A percentile compares a stretch with the other conserved stretches of the same genome.
Evolutionary conservation across 2,797 vertebrate species (phyloP).

Genomic region (Parauchenoglanis ngamensis): DNA sequence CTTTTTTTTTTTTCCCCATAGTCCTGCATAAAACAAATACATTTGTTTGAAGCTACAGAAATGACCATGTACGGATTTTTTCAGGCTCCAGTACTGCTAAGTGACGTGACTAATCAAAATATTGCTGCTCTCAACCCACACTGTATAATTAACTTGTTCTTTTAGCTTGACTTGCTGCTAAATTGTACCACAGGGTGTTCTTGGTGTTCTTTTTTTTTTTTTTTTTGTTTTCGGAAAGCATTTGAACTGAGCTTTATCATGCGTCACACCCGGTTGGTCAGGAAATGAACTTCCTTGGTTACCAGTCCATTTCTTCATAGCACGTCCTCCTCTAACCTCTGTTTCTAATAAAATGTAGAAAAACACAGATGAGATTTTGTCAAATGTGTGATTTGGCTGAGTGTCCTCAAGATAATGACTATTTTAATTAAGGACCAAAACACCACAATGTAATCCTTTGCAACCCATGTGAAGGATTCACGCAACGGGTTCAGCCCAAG

Average conservation of each 20-base stretch:
- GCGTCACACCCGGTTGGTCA: conserved; percentile 43
- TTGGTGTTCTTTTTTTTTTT: neutral
- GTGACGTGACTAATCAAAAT: conserved; percentile 33
- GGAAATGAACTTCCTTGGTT: conserved; percentile 36
- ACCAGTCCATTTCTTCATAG: conserved; percentile 18
- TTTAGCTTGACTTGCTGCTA: conserved; percentile 29
- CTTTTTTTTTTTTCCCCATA: neutral
- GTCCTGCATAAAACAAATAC: neutral
- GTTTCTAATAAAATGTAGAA: conserved; percentile 1
- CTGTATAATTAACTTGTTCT: conserved; percentile 43
- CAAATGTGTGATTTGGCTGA: neutral
- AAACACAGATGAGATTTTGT: neutral
- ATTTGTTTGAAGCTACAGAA: neutral
- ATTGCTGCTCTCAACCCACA: conserved; percentile 29
- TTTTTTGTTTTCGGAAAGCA: conserved; percentile 38
- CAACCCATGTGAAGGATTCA: neutral
- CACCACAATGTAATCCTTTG: neutral
- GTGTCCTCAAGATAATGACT: neutral
- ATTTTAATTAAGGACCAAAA: neutral
- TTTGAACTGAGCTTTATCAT: conserved; percentile 19
- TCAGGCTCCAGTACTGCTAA: neutral
- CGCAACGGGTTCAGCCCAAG: neutral
- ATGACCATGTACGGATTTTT: neutral
- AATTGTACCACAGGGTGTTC: conserved; percentile 10
- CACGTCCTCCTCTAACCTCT: neutral